Conservation (phyloP, 2,113 vertebrate genomes). For the Danionella cerebrum region DNA sequence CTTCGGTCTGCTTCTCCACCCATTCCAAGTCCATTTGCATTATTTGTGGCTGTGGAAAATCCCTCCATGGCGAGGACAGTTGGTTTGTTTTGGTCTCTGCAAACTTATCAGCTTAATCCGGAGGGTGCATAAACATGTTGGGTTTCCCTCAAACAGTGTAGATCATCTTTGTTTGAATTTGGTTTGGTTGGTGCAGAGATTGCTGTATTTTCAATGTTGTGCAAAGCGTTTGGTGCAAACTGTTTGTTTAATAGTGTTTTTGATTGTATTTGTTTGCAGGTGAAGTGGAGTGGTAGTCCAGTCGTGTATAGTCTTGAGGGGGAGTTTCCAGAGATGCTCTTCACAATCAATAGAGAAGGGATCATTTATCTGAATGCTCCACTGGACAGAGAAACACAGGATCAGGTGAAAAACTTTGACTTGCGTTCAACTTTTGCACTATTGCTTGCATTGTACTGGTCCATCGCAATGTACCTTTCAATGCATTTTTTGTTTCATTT, state of each 20-base stretch:
- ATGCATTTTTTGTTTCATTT: too few species aligned
- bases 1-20: constrained; percentile 68
- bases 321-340: constrained; percentile 65
- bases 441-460: not conserved
- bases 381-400: constrained; percentile 71
- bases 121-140: constrained; percentile 15
- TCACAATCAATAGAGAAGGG: constrained; percentile 60
- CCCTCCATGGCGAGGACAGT: constrained; percentile 42
- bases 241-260: not conserved
- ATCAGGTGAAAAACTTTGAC: constrained; percentile 54
- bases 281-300: constrained; percentile 67
- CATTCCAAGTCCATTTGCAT: constrained; percentile 35
- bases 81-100: constrained; percentile 57
- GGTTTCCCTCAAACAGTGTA: not conserved
- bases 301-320: constrained; percentile 64
- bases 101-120: constrained; percentile 50
- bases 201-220: not conserved
- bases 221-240: not conserved
- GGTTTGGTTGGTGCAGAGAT: not conserved
- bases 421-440: not conserved
- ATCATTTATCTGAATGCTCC: constrained; percentile 66
- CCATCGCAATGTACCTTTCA: too few species aligned
- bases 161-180: not conserved
- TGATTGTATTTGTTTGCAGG: constrained; percentile 50
- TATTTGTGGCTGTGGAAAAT: constrained; percentile 60